These are phyloP conservation scores for Sarcophaga variegata DNA, from an alignment of 2,888 invertebrate species.

Conservation along the genomic window DNA sequence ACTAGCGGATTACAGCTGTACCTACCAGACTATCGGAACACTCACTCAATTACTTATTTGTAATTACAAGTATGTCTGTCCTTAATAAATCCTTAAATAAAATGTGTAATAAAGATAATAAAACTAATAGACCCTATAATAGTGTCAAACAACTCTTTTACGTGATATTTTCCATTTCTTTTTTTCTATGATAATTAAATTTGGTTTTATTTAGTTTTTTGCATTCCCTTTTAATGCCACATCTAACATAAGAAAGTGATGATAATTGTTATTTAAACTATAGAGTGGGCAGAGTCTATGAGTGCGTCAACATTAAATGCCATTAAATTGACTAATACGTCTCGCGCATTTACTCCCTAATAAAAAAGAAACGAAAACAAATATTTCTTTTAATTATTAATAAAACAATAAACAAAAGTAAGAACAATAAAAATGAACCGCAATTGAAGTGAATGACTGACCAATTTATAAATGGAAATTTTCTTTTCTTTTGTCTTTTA, in stretches of 20 bases:
- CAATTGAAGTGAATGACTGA: constrained; percentile 52
- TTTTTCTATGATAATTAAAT: not conserved
- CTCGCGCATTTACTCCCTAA: constrained; percentile 15
- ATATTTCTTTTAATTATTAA: constrained; percentile 24
- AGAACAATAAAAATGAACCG: not conserved
- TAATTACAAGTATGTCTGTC: too few relatives aligned
- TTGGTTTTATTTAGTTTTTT: not conserved
- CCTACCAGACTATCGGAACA: too few relatives aligned
- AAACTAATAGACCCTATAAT: not conserved
- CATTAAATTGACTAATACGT: constrained; percentile 29
- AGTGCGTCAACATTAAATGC: constrained; percentile 19
- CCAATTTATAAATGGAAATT: constrained; percentile 40
- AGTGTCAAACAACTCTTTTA: not conserved
- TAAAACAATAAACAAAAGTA: constrained; percentile 22
- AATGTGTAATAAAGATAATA: too few relatives aligned
- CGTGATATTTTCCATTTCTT: not conserved
- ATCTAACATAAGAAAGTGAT: constrained; percentile 3
- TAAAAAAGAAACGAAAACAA: constrained; percentile 15
- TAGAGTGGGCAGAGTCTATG: not conserved
- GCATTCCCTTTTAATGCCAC: not conserved
- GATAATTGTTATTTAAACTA: constrained; percentile 10
- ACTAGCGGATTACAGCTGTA: too few relatives aligned
- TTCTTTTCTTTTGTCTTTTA: constrained; percentile 6
- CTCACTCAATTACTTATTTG: too few relatives aligned
- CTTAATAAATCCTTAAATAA: too few relatives aligned